phyloP scores from a whole-genome alignment of 2,888 invertebrate species.

The Drosophila buzzatii region DNA sequence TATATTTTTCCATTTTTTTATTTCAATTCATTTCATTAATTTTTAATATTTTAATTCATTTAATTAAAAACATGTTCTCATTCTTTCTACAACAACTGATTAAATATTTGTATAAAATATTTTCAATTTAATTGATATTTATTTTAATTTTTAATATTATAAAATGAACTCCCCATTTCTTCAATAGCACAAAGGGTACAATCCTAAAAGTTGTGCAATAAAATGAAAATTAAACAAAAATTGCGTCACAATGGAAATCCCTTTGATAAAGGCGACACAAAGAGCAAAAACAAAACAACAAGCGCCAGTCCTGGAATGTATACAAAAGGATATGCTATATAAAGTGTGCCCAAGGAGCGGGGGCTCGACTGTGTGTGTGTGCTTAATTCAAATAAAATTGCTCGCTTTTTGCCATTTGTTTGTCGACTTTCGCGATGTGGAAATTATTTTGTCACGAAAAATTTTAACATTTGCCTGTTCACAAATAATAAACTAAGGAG shows the following conservation, averaged over 20 bases:
- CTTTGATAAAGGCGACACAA: constrained; percentile 27
- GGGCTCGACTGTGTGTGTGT: constrained; percentile 15
- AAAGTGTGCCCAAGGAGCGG: constrained; percentile 1
- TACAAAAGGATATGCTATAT: constrained; percentile 16
- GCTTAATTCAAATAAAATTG: constrained; percentile 66
- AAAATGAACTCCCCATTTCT: neutral
- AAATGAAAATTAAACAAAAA: constrained; percentile 51
- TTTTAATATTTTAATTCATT: no score
- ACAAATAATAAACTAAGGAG: constrained; percentile 42
- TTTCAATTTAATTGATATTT: no score
- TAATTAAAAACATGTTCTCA: no score
- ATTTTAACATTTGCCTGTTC: constrained; percentile 33
- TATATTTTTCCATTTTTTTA: neutral
- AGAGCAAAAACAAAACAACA: constrained; percentile 18
- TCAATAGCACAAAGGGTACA: neutral
- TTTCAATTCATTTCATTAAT: neutral
- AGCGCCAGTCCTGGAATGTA: constrained; percentile 4
- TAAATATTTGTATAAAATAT: no score
- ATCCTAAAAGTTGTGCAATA: constrained; percentile 28
- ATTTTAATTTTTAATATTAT: no score
- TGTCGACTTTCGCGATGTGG: constrained; percentile 10
- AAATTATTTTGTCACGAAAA: constrained; percentile 57
- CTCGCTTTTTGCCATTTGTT: constrained; percentile 43
- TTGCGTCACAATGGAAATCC: constrained; percentile 59
- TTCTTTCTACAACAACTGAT: no score